Base-by-base conservation (phyloP, 2,888 invertebrate genomes). In the Ophion obscuratus region DNA sequence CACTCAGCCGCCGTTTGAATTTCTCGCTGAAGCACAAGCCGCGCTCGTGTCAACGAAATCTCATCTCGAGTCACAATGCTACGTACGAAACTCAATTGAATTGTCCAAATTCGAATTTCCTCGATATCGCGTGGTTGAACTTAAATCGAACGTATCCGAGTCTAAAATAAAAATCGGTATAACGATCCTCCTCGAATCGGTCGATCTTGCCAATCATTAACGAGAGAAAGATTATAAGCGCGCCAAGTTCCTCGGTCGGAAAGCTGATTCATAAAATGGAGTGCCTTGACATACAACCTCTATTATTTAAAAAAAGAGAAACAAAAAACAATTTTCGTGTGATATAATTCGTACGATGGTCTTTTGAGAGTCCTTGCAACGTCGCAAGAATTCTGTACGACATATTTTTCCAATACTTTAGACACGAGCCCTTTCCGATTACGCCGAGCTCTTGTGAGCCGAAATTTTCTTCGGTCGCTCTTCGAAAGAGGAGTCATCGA, bases 261-360 rank as follows among this genome's bases (percentile, higher is more conserved):
- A 81, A 81, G 59, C 36, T 83, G 67, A 83, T 79, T 68, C 61
- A 47, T 80, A 83, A 71, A 64, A 85, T 80, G 71, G 85, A 85
- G 85, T 85, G 85, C 85, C 85, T 85, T 85, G 79, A 75, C 83
- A 66, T 61, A 76, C 61, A 47, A 76, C 59, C 71, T 80, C 27
- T 78, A 76, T 85, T 61, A 85, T 85, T 82, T 71, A 24, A 64
- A 66, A 24, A 40, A 40, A 40, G 40, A 40, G 27, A 53, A 71
- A 6, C 47, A 79, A 47, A 62, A 62, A 73, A 64, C 20, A 17
- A 17, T 47, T 80, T 85, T 80, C 17, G 57, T 31, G 44, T 9
- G 64, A 80, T 70, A 74, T 64, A 59, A 75, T 66, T 85, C 66
- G n/a, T 66, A 76, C 24, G 20, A 36, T 76, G 11, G 47, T 31